A percentile compares a stretch with the other conserved stretches of the same genome.
These are phyloP conservation scores for Hypsibius dujardini DNA, from an alignment of 1,140 invertebrate species.

Conservation along the genomic window DNA sequence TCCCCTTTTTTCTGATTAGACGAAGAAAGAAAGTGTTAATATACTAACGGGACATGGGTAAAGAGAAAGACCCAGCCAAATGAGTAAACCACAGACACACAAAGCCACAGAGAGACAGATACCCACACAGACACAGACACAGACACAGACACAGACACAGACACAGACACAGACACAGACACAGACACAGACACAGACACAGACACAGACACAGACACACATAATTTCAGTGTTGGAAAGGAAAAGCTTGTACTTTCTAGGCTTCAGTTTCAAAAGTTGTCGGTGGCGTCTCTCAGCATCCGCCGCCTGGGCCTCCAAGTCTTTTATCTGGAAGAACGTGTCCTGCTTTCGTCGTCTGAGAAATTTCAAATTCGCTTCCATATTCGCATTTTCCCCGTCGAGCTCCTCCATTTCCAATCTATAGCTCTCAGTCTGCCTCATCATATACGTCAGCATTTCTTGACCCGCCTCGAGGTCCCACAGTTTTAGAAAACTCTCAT, in stretches of 20 bases:
- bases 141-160: too few relatives aligned
- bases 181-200: too few relatives aligned
- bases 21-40: too few relatives aligned
- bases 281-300: constrained; percentile 11
- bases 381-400: not conserved
- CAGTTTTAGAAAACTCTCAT: not conserved
- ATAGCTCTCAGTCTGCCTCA: not conserved
- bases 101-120: too few relatives aligned
- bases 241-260: not conserved
- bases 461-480: constrained; percentile 10
- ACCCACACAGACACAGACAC: too few relatives aligned
- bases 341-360: constrained; percentile 7
- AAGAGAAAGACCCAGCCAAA: too few relatives aligned
- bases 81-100: too few relatives aligned
- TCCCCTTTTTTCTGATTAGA: too few relatives aligned
- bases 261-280: not conserved
- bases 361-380: not conserved
- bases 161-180: too few relatives aligned
- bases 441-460: not conserved
- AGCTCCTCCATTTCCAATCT: not conserved
- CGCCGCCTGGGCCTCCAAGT: not conserved
- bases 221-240: too few relatives aligned
- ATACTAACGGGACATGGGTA: too few relatives aligned
- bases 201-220: too few relatives aligned
- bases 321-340: not conserved